phyloP scores from a whole-genome alignment of 2,797 vertebrate species.

The Diglossa cyanea region DNA sequence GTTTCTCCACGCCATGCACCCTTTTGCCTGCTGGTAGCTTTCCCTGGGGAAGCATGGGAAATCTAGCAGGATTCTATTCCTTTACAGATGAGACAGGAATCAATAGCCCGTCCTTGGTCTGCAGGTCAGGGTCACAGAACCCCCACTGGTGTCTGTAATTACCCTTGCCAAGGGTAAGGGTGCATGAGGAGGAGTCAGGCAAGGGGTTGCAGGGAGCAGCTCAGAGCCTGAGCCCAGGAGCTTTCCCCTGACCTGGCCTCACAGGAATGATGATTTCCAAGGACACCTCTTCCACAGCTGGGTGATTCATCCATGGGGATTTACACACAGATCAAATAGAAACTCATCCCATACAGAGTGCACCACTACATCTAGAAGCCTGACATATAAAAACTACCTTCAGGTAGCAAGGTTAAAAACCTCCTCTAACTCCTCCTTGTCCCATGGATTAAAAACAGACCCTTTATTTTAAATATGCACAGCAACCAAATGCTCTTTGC shows the following conservation, averaged over 20 bases:
- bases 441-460: not conserved
- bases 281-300: not conserved
- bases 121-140: not conserved
- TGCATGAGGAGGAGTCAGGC: not conserved
- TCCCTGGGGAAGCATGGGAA: accelerated
- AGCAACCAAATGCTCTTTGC: not conserved
- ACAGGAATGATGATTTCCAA: not conserved
- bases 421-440: not conserved
- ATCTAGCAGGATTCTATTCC: not conserved
- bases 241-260: not conserved
- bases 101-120: not conserved
- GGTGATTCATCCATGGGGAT: not conserved
- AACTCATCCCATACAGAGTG: not conserved
- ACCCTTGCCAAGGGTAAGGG: not conserved
- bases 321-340: conserved; percentile 29
- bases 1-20: accelerated
- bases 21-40: not conserved
- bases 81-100: not conserved
- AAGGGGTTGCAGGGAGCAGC: not conserved
- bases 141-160: not conserved
- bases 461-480: not conserved
- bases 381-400: not conserved
- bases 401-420: not conserved
- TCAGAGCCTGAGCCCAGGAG: not conserved
- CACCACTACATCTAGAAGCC: not conserved